Conservation (phyloP, 2,113 vertebrate genomes). For the Rhineura floridana region DNA sequence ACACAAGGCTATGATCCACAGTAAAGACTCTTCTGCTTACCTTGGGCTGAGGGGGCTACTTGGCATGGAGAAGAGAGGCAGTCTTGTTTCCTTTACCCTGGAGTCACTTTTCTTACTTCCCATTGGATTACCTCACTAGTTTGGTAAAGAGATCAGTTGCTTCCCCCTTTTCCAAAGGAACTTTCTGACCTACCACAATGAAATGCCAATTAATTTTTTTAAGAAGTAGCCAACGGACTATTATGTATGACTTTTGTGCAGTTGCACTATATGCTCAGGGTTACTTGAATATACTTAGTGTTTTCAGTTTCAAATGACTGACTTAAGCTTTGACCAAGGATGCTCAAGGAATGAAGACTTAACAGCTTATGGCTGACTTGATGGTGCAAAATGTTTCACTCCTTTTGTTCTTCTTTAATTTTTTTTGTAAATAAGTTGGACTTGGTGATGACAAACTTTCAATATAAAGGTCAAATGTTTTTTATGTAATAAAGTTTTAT, state of each 20-base stretch:
- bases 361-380: conserved; percentile 66
- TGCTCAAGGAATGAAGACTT: conserved; percentile 40
- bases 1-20: background rate
- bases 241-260: conserved; percentile 61
- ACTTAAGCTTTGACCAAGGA: conserved; percentile 73
- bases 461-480: conserved; percentile 70
- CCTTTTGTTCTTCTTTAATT: background rate
- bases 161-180: conserved; percentile 71
- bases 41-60: background rate
- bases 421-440: conserved; percentile 30
- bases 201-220: conserved; percentile 53
- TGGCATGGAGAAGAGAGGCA: conserved; percentile 17
- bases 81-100: conserved; percentile 39
- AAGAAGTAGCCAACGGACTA: conserved; percentile 6
- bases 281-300: conserved; percentile 74
- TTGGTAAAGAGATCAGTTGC: conserved; percentile 71
- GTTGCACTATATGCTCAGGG: conserved; percentile 80
- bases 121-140: conserved; percentile 80
- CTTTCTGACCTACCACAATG: conserved; percentile 72
- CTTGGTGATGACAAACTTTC: conserved; percentile 72
- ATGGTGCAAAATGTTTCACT: conserved; percentile 67
- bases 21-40: background rate
- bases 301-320: conserved; percentile 69
- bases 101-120: conserved; percentile 32
- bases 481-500: conserved; percentile 77